phyloP scores from a whole-genome alignment of 2,113 vertebrate species.

The Spermophilus dauricus region DNA sequence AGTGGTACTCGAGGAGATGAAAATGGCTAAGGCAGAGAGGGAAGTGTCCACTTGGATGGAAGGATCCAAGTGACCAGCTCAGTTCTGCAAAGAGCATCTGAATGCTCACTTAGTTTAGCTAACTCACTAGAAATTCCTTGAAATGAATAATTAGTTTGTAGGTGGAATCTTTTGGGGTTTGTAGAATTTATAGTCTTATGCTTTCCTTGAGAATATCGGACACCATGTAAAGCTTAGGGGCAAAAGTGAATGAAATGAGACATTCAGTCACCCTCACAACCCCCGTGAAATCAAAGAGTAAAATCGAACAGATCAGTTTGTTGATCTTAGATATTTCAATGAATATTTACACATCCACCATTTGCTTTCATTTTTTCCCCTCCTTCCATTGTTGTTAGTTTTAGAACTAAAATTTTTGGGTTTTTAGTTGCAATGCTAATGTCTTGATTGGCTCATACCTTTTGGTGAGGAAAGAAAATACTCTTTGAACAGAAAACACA shows the following conservation, averaged over 20 bases:
- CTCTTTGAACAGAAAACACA: conserved; percentile 54
- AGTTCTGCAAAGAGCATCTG: not conserved
- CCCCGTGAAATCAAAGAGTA: not conserved
- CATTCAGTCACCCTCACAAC: not conserved
- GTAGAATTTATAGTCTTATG: conserved; percentile 6
- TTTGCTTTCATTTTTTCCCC: conserved; percentile 23
- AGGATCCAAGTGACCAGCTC: not conserved
- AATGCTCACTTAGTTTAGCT: not conserved
- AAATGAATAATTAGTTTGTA: conserved; percentile 28
- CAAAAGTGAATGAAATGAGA: not conserved
- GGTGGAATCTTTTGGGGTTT: not conserved
- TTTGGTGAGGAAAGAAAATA: conserved; percentile 67
- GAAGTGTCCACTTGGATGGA: not conserved
- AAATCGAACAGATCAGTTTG: not conserved
- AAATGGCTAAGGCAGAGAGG: not conserved
- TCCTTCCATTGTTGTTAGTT: not conserved
- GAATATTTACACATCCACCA: conserved; percentile 16
- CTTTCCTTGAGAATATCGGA: not conserved
- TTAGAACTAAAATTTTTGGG: not conserved
- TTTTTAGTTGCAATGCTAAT: not conserved
- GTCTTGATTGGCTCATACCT: not conserved
- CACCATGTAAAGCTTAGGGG: not conserved
- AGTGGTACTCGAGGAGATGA: not conserved
- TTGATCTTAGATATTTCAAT: conserved; percentile 27
- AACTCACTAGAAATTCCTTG: not conserved